Evolutionary conservation across 2,888 invertebrate genomes (phyloP), one percentile per base, ranked within the genome.

Genomic region (Drosophila rubida): DNA sequence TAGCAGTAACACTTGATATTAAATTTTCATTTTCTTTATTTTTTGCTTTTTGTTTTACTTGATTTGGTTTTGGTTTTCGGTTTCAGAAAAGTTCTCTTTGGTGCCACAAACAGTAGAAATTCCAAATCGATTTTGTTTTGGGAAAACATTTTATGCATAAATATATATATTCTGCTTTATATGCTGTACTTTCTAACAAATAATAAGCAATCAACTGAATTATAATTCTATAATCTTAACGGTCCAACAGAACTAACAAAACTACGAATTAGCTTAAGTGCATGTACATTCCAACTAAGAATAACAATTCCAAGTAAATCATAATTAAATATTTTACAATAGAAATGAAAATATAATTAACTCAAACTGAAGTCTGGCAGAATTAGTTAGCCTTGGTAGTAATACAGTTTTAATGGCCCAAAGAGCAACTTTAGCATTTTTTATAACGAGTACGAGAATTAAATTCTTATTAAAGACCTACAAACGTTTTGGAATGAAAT

Each of bases 31-130:
- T 57, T 63, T 59, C 25, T 59, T 66, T 62, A 35, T 19, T 35
- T 58, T 51, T 61, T 42, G 62, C 45, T 58, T 58, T 61, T 25
- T 16, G 27, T 46, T 66, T 41, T 27, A 23, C 5, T 23, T 54
- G 39, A 23, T 59, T 61, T 49, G 3, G 19, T 74, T 68, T 74
- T 68, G 25, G 74, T 69, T 63, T 93, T 93, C 92, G 92, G 94
- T 94, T 94, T 94, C 94, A 94, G 94, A 94, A 94, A 94, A 94
- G 94, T 94, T 94, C 94, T 94, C 94, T 94, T 94, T 90, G 91
- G 93, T 94, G 93, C 94, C 94, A 94, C 93, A 94, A 93, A 93
- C 93, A 89, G 87, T 89, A 92, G 81, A 78, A 80, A 80, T 75
- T 81, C 70, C 27, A 80, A 75, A 80, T 86, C 75, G 81, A 63